Percentiles rank a stretch among this genome's conserved stretches.
Evolutionary conservation across 2,113 vertebrate genomes (phyloP).

Genomic region (Actenoides lindsayi): DNA sequence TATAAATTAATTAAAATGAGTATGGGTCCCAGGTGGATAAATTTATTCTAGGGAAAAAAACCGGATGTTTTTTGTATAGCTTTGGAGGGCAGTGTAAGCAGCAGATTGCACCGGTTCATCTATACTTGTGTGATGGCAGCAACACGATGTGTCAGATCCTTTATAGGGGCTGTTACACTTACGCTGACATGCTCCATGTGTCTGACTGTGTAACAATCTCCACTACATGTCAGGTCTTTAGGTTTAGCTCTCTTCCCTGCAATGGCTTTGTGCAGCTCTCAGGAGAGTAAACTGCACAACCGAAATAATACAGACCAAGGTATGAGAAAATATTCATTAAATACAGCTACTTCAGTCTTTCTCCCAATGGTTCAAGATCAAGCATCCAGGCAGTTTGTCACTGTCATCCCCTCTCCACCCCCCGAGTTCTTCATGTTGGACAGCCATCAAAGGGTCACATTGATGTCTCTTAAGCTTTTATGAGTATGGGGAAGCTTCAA

Average conservation of each 20-base stretch:
- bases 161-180: background rate
- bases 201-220: background rate
- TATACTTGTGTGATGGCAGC: accelerated
- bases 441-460: background rate
- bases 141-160: background rate
- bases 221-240: background rate
- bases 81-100: background rate
- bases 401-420: accelerated
- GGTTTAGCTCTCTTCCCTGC: background rate
- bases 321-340: background rate
- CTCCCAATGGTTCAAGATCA: background rate
- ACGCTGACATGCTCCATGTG: accelerated
- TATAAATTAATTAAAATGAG: background rate
- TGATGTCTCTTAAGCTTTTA: background rate
- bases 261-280: background rate
- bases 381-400: background rate
- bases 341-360: background rate
- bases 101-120: background rate
- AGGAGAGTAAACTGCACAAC: background rate
- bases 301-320: background rate
- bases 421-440: background rate
- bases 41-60: background rate
- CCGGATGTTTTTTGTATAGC: background rate
- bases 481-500: background rate
- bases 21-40: background rate